A percentile compares a stretch with the other conserved stretches of the same genome.
These are phyloP conservation scores for Halcyon chelicuti DNA, from an alignment of 2,797 vertebrate species.

Conservation along the genomic window DNA sequence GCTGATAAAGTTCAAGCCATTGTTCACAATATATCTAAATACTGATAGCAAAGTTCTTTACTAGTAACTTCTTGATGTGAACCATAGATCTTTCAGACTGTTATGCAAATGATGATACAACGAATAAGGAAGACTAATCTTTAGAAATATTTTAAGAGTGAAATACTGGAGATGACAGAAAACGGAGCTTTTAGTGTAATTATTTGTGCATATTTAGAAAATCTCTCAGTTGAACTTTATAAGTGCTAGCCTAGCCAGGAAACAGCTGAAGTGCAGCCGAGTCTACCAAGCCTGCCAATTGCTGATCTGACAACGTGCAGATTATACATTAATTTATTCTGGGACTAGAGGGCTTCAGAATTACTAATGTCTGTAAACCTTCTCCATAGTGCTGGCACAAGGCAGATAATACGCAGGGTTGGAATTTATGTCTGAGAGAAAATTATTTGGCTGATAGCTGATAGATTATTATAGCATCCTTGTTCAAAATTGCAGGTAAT, in stretches of 20 bases:
- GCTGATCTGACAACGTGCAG: not conserved
- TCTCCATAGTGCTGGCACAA: not conserved
- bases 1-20: not conserved
- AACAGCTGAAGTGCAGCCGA: not conserved
- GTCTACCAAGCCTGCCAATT: not conserved
- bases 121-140: not conserved
- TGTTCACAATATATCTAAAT: not conserved
- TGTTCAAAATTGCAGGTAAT: constrained; percentile 21
- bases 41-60: not conserved
- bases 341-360: constrained; percentile 1
- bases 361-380: not conserved
- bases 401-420: not conserved
- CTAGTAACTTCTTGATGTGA: not conserved
- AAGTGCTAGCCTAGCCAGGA: not conserved
- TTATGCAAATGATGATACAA: not conserved
- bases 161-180: not conserved
- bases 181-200: constrained; percentile 1
- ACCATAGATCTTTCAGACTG: not conserved
- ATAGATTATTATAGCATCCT: constrained; percentile 4
- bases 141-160: not conserved
- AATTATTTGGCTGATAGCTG: constrained; percentile 12
- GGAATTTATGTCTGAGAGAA: constrained; percentile 25
- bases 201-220: constrained; percentile 1
- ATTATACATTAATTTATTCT: constrained; percentile 44
- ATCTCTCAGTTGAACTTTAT: not conserved